Evolutionary conservation across 2,113 vertebrate genomes (phyloP).

Genomic region (Oreochromis tanganicae): DNA sequence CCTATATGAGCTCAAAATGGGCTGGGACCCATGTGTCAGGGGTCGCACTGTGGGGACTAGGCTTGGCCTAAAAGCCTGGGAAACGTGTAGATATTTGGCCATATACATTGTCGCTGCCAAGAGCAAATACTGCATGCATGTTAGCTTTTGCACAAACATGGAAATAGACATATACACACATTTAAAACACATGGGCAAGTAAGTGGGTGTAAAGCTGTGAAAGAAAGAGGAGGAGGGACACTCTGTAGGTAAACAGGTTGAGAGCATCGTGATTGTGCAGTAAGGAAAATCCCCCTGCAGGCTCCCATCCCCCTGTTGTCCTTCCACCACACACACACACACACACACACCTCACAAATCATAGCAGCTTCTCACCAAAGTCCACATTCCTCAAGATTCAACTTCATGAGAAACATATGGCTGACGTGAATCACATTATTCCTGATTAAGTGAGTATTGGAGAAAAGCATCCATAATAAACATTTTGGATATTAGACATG

Average conservation of each 20-base stretch:
- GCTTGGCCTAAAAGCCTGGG: slow-evolving; percentile 70
- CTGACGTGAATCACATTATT: slow-evolving; percentile 68
- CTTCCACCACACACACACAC: slow-evolving; percentile 38
- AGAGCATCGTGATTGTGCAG: slow-evolving; percentile 21
- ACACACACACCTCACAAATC: slow-evolving; percentile 73
- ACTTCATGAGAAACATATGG: slow-evolving; percentile 74
- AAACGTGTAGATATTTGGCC: slow-evolving; percentile 61
- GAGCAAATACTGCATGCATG: slow-evolving; percentile 39
- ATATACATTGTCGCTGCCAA: slow-evolving; percentile 58
- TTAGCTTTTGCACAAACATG: slow-evolving; percentile 29
- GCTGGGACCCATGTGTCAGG: slow-evolving; percentile 69
- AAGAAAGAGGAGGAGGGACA: neutral
- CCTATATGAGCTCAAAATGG: slow-evolving; percentile 71
- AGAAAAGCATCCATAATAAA: slow-evolving; percentile 57
- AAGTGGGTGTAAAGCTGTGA: slow-evolving; percentile 43
- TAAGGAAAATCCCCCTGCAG: slow-evolving; percentile 37
- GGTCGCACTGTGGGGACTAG: slow-evolving; percentile 70
- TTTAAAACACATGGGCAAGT: slow-evolving; percentile 40
- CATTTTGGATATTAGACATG: slow-evolving; percentile 30
- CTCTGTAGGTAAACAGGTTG: slow-evolving; percentile 58
- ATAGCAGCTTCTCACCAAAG: slow-evolving; percentile 68
- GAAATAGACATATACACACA: slow-evolving; percentile 30
- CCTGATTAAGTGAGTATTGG: slow-evolving; percentile 62
- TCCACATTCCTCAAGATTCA: slow-evolving; percentile 71
- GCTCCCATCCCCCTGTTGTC: slow-evolving; percentile 55